Evolutionary conservation across 2,797 vertebrate species (phyloP), one percentile per base, ranked within the genome.

Genomic region (Nothura maculosa): DNA sequence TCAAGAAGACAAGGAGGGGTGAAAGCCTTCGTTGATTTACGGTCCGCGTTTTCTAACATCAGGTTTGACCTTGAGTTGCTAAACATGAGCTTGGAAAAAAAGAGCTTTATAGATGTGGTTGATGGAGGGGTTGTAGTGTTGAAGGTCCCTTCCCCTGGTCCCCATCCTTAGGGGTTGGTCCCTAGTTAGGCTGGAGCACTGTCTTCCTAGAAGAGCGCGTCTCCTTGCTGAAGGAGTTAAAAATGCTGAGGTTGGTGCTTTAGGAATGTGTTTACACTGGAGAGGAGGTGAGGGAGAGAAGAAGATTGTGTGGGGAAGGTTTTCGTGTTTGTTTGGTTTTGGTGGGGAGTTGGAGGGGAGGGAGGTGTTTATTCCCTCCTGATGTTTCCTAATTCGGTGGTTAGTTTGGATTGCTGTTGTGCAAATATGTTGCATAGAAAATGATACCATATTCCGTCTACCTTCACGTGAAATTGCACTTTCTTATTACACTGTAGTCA

Each of bases 121-220:
- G 92, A 94, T 93, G 92, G 84, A 94, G 95, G 81, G 76, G 72
- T 95, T 94, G 81, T 87, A 92, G 89, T 92, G 85, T n/a, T 83
- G 81, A 81, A 76, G 69, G 45, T 74, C 84, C 85, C 92, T 79
- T 92, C 81, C 94, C 75, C 76, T 73, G 7, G n/a, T 42, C 94
- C 40, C 18, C 75, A 68, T 93, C 72, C 86, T 94, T 7, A 2
- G 61, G 80, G 40, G 68, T 82, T 76, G 17, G 45, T 64, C 34
- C 5, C 7, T 77, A 17, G 5, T 85, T 74, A 58, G 2, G 0
- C 52, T 66, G 74, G 83, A 77, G 72, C 0, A 0, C 48, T 82
- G 40, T 75, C 66, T 50, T 82, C 13, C 3, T 7, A 76, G 73
- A 87, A 64, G 50, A 60, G 50, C 38, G 20, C 1, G 2, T 43